Conservation (phyloP, 2,888 invertebrate species). For the Leptarthrus brevirostris region DNA sequence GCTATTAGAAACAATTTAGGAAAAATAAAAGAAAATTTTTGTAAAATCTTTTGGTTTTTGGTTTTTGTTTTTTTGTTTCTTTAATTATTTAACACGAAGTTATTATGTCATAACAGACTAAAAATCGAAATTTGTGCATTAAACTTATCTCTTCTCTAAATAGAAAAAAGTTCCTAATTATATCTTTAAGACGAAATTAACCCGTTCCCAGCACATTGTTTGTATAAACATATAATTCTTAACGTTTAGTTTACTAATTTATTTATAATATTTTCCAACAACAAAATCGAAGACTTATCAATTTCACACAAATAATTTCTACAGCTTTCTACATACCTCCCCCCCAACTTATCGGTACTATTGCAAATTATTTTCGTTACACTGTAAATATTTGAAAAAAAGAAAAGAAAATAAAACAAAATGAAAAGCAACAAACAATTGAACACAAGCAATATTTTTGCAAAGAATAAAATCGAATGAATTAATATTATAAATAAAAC, state of each 20-base stretch:
- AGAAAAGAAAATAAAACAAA: not conserved
- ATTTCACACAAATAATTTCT: not conserved
- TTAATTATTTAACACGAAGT: not conserved
- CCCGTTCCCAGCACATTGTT: not conserved
- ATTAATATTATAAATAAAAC: not conserved
- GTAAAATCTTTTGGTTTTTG: not conserved
- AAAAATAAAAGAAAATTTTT: not conserved
- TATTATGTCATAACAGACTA: not conserved
- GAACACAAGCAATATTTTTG: not conserved
- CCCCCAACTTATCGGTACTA: no score
- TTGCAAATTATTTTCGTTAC: not conserved
- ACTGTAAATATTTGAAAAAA: not conserved
- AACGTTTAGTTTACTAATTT: not conserved
- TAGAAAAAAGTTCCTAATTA: constrained; percentile 29
- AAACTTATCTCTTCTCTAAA: constrained; percentile 20
- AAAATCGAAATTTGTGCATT: no score
- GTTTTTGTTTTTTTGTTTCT: not conserved
- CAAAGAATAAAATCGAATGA: not conserved
- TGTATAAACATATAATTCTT: not conserved
- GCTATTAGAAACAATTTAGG: not conserved
- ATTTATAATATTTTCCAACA: not conserved
- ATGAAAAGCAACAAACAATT: not conserved
- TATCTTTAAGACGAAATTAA: constrained; percentile 17
- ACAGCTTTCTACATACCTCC: no score
- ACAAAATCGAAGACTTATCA: not conserved